A percentile compares a stretch with the other conserved stretches of the same genome.
phyloP scores from a whole-genome alignment of 2,113 vertebrate genomes.

The Campylomormyrus tamandua region DNA sequence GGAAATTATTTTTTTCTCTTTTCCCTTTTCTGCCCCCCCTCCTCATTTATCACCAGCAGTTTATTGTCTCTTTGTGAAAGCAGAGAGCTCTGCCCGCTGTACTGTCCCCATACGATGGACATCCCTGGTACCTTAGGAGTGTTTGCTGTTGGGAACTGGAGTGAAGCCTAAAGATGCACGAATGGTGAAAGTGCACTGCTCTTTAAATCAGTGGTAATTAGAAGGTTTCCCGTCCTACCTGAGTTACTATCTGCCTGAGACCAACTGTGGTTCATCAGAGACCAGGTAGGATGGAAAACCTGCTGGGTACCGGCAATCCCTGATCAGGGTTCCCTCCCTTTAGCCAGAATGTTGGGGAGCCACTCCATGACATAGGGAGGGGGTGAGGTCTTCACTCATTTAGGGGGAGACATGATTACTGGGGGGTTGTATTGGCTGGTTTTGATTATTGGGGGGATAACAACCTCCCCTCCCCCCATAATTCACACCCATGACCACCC shows the following conservation, averaged over 20 bases:
- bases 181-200: neutral
- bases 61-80: conserved; percentile 50
- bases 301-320: neutral
- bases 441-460: no score
- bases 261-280: no score
- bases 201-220: neutral
- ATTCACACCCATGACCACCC: neutral
- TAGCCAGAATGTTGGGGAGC: neutral
- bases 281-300: neutral
- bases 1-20: neutral
- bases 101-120: no score
- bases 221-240: no score
- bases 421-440: no score
- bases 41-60: conserved; percentile 24
- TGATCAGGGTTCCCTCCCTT: neutral
- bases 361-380: neutral
- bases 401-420: no score
- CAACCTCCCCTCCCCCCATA: no score
- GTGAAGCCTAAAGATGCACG: neutral
- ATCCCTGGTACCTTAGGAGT: neutral
- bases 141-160: neutral
- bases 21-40: neutral
- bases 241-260: no score
- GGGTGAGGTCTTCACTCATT: no score
- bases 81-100: neutral